These are phyloP conservation scores for Sarcophaga subvicina DNA, from an alignment of 2,888 invertebrate species.

Conservation along the genomic window DNA sequence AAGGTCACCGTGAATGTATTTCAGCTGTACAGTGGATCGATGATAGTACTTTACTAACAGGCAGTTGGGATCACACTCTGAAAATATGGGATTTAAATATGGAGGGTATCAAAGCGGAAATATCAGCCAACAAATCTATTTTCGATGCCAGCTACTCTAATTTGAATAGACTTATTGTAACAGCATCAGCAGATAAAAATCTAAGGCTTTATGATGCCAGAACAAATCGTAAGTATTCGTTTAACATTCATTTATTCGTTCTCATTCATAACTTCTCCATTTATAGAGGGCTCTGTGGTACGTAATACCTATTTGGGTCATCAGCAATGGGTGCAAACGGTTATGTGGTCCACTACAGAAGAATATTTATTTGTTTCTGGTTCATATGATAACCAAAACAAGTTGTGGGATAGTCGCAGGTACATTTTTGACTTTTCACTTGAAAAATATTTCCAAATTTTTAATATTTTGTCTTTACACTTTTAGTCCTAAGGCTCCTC, in stretches of 20 bases:
- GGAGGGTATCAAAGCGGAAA: constrained; percentile 91
- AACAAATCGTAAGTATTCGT: constrained; percentile 85
- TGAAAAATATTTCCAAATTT: constrained; percentile 27
- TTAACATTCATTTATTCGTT: background rate
- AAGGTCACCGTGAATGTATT: constrained; percentile 96
- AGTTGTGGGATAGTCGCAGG: constrained; percentile 98
- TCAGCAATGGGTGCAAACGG: constrained; percentile 94
- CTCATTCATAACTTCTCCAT: constrained; percentile 64
- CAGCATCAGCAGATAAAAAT: constrained; percentile 95
- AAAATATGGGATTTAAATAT: constrained; percentile 96
- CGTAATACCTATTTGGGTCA: constrained; percentile 93
- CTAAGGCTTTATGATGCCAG: constrained; percentile 96
- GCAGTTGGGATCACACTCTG: constrained; percentile 98
- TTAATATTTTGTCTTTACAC: constrained; percentile 56
- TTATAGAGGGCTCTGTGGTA: constrained; percentile 91
- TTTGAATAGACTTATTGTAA: constrained; percentile 87
- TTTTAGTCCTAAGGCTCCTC: constrained; percentile 92
- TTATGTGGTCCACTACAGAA: constrained; percentile 92
- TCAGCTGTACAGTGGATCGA: constrained; percentile 93
- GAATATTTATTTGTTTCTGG: constrained; percentile 95
- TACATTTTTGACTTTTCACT: constrained; percentile 74
- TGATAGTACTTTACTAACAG: constrained; percentile 89
- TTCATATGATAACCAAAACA: constrained; percentile 94
- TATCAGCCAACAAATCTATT: constrained; percentile 95
- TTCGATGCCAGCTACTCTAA: constrained; percentile 93